Percentiles rank a stretch among this genome's conserved stretches.
Evolutionary conservation across 2,888 invertebrate genomes (phyloP).

Genomic region (Drosophila maculinotata): DNA sequence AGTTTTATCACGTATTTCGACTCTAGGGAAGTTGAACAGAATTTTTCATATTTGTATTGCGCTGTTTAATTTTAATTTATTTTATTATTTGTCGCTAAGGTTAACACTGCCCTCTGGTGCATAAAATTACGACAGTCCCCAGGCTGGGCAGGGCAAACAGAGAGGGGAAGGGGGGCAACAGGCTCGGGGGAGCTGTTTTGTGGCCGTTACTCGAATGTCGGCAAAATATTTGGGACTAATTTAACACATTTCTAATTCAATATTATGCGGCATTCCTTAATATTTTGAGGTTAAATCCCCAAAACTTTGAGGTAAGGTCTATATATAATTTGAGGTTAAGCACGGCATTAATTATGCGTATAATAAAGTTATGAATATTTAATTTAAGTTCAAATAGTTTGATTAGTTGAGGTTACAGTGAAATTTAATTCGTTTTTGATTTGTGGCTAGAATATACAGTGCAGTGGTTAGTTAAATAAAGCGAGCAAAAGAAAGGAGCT

Average conservation of each 20-base stretch:
- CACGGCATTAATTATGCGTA: neutral
- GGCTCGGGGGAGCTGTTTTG: slow-evolving; percentile 4
- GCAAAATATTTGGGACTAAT: slow-evolving; percentile 53
- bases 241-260: slow-evolving; percentile 67
- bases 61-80: slow-evolving; percentile 51
- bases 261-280: slow-evolving; percentile 52
- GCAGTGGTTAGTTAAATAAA: neutral
- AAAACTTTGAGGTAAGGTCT: slow-evolving; percentile 23
- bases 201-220: slow-evolving; percentile 15
- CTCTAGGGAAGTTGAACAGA: slow-evolving; percentile 42
- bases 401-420: neutral
- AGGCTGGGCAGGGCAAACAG: too few species aligned
- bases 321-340: slow-evolving; percentile 11
- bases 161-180: neutral
- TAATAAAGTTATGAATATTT: slow-evolving; percentile 3
- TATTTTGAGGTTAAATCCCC: slow-evolving; percentile 41
- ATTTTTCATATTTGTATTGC: slow-evolving; percentile 48
- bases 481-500: too few species aligned
- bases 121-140: slow-evolving; percentile 37
- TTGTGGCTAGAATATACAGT: neutral
- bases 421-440: neutral
- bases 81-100: slow-evolving; percentile 47
- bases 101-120: slow-evolving; percentile 38
- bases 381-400: neutral
- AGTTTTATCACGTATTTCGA: slow-evolving; percentile 18